Conservation (phyloP, 2,888 invertebrate species). For the Tuta absoluta region DNA sequence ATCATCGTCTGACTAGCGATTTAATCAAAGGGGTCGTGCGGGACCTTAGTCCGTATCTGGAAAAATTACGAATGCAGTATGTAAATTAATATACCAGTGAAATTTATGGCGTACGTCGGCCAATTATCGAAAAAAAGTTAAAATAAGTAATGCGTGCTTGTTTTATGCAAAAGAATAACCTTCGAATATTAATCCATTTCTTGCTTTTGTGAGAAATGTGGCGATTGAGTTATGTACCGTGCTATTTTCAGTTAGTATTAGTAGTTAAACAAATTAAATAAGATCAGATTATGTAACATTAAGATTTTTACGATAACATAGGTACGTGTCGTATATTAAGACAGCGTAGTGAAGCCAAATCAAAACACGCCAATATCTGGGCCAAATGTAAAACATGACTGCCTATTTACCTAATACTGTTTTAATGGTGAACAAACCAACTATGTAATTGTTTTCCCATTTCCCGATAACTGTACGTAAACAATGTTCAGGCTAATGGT, state of each 20-base stretch:
- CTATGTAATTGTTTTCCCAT: not conserved
- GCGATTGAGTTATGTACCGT: constrained; percentile 1
- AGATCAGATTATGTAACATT: not conserved
- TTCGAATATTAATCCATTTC: not conserved
- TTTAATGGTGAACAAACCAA: not conserved
- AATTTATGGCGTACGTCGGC: constrained; percentile 15
- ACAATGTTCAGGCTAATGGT: constrained; percentile 1
- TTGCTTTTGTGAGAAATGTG: not conserved
- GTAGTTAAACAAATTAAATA: not conserved
- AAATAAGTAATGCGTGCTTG: not conserved
- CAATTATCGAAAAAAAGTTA: not conserved
- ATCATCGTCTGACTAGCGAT: constrained; percentile 16
- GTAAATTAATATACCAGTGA: constrained; percentile 20
- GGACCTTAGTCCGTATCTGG: constrained; percentile 14
- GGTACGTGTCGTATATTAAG: not conserved
- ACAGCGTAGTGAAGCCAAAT: constrained; percentile 14
- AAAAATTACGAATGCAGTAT: constrained; percentile 13
- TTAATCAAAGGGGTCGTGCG: constrained; percentile 1
- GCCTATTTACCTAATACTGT: constrained; percentile 8
- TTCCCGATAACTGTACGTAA: not conserved
- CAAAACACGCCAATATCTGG: constrained; percentile 25
- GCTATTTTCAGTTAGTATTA: not conserved
- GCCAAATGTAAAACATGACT: constrained; percentile 28
- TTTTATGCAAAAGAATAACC: not conserved
- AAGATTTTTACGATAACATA: not conserved